A percentile compares a stretch with the other conserved stretches of the same genome.
These are phyloP conservation scores for Ctenopoma multispine DNA, from an alignment of 2,797 vertebrate genomes.

Conservation along the genomic window DNA sequence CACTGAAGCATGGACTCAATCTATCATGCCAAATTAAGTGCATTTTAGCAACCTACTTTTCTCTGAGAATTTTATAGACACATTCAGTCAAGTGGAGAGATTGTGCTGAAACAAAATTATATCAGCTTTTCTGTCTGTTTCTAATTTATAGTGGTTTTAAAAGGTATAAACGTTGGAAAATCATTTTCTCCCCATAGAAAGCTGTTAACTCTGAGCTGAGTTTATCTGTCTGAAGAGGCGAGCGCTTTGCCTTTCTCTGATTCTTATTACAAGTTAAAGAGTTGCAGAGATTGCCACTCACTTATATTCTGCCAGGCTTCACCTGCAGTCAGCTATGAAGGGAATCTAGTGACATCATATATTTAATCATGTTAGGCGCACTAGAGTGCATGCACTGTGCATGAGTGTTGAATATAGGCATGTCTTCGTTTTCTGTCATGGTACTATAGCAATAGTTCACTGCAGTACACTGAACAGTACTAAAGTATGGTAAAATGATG, in stretches of 20 bases:
- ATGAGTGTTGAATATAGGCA: neutral
- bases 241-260: constrained; percentile 62
- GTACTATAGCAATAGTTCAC: neutral
- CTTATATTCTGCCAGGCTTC: constrained; percentile 41
- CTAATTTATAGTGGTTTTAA: constrained; percentile 79
- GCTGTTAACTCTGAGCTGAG: constrained; percentile 72
- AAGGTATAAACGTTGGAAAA: constrained; percentile 79
- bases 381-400: no score
- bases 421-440: neutral
- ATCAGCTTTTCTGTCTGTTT: constrained; percentile 71
- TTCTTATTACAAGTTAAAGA: constrained; percentile 73
- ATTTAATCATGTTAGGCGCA: neutral
- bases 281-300: constrained; percentile 52
- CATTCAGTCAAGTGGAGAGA: constrained; percentile 95
- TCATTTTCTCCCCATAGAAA: constrained; percentile 70
- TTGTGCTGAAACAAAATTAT: constrained; percentile 90
- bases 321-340: constrained; percentile 41
- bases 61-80: constrained; percentile 99
- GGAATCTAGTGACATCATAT: constrained; percentile 14
- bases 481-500: neutral
- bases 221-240: constrained; percentile 72
- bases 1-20: constrained; percentile 99
- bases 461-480: no score
- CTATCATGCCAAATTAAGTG: constrained; percentile 99
- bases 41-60: constrained; percentile 99